phyloP scores from a whole-genome alignment of 2,888 invertebrate genomes.

The Melolontha melolontha region DNA sequence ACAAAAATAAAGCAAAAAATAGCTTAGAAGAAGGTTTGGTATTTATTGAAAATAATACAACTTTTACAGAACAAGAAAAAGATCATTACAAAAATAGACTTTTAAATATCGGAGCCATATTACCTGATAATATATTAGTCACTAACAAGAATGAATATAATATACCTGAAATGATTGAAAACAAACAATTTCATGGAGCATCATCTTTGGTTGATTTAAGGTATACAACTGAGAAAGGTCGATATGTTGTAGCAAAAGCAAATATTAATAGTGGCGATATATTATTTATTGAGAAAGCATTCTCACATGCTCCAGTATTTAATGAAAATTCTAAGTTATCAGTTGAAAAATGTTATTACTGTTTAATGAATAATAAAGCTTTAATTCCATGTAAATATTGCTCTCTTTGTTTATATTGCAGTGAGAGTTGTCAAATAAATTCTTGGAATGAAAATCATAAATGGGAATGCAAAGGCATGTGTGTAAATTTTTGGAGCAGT shows the following conservation, averaged over 20 bases:
- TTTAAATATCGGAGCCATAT: constrained; percentile 43
- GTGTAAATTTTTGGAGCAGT: constrained; percentile 73
- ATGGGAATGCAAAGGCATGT: constrained; percentile 79
- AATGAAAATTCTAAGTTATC: constrained; percentile 67
- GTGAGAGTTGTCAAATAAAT: constrained; percentile 70
- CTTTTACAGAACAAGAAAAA: constrained; percentile 39
- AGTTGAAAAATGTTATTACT: constrained; percentile 76
- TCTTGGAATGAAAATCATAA: constrained; percentile 73
- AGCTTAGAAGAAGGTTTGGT: constrained; percentile 52
- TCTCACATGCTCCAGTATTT: constrained; percentile 79
- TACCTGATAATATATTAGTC: constrained; percentile 48
- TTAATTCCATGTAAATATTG: constrained; percentile 78
- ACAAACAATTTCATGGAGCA: constrained; percentile 68
- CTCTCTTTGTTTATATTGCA: constrained; percentile 77
- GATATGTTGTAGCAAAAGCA: constrained; percentile 74
- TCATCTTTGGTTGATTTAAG: constrained; percentile 68
- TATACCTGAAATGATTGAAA: constrained; percentile 67
- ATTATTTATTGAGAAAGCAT: constrained; percentile 84
- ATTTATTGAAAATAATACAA: constrained; percentile 34
- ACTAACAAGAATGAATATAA: constrained; percentile 42
- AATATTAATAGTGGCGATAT: constrained; percentile 75
- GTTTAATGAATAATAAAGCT: constrained; percentile 72
- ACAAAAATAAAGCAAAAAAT: constrained; percentile 6
- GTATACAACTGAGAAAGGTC: constrained; percentile 71
- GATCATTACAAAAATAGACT: constrained; percentile 17